Conservation (phyloP, 2,797 vertebrate genomes). For the Champsocephalus esox region DNA sequence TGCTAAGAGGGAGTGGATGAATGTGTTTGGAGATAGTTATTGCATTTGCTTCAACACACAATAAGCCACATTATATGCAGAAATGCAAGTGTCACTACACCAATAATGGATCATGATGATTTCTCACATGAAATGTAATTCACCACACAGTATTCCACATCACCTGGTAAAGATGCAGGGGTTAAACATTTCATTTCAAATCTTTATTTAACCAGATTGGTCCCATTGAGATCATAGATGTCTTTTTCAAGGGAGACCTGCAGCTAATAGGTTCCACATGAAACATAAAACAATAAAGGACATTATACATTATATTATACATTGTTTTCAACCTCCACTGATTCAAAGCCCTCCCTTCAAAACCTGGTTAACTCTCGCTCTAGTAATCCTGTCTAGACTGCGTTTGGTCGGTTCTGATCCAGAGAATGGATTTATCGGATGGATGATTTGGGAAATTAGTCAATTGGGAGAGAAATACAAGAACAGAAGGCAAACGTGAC, state of each 20-base stretch:
- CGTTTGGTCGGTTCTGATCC: too few relatives aligned
- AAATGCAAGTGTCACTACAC: not conserved
- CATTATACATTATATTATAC: too few relatives aligned
- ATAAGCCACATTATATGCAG: not conserved
- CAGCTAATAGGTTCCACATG: too few relatives aligned
- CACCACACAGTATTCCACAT: constrained; percentile 1
- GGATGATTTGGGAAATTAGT: constrained; percentile 2
- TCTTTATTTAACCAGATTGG: too few relatives aligned
- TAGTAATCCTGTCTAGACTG: constrained; percentile 7
- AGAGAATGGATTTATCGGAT: not conserved
- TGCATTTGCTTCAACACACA: not conserved
- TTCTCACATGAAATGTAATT: constrained; percentile 1
- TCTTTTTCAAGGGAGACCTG: too few relatives aligned
- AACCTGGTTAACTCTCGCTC: constrained; percentile 4
- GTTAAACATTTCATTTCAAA: not conserved
- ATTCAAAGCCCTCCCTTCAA: not conserved
- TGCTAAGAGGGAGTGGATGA: constrained; percentile 12
- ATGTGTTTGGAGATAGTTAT: constrained; percentile 32
- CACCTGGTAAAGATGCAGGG: not conserved
- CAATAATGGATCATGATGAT: not conserved
- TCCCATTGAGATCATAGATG: too few relatives aligned
- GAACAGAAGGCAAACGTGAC: constrained; percentile 11
- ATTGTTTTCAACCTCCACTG: not conserved
- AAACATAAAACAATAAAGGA: too few relatives aligned
- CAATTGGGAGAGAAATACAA: not conserved